Evolutionary conservation across 2,113 vertebrate species (phyloP).

Genomic region (Indicator indicator): DNA sequence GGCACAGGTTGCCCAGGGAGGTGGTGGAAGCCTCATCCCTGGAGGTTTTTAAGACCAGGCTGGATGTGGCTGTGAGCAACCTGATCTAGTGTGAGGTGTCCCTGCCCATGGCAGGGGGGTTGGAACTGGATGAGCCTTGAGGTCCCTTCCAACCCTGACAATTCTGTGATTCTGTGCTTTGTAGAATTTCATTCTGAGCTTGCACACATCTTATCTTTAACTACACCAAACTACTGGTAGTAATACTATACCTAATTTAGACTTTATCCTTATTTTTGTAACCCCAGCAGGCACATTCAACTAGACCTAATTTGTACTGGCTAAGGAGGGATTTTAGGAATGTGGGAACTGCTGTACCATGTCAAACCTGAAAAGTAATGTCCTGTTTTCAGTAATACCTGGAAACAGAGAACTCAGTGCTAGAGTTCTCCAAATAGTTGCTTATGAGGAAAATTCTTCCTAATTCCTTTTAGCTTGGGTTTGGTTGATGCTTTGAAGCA

Average conservation of each 20-base stretch:
- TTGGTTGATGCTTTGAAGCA: not conserved
- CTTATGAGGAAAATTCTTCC: not conserved
- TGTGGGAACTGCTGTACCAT: not conserved
- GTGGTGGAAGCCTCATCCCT: too few relatives aligned
- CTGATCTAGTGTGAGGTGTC: too few relatives aligned
- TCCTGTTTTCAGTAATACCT: not conserved
- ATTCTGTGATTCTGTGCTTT: not conserved
- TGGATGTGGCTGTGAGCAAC: too few relatives aligned
- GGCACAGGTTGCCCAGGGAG: too few relatives aligned
- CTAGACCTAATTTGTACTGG: not conserved
- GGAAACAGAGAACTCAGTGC: not conserved
- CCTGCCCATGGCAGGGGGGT: too few relatives aligned
- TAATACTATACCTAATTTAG: not conserved
- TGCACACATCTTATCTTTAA: not conserved
- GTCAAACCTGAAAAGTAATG: not conserved
- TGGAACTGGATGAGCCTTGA: too few relatives aligned
- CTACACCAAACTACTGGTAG: not conserved
- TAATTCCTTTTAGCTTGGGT: not conserved
- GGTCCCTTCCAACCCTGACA: too few relatives aligned
- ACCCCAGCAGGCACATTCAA: not conserved
- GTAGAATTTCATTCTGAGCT: not conserved
- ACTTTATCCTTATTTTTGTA: not conserved
- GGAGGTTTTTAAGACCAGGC: too few relatives aligned
- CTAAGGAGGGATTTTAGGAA: constrained; percentile 17
- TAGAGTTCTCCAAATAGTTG: not conserved